A percentile compares a stretch with the other conserved stretches of the same genome.
These are phyloP conservation scores for Drosophila anomalata DNA, from an alignment of 2,888 invertebrate species.

Conservation along the genomic window DNA sequence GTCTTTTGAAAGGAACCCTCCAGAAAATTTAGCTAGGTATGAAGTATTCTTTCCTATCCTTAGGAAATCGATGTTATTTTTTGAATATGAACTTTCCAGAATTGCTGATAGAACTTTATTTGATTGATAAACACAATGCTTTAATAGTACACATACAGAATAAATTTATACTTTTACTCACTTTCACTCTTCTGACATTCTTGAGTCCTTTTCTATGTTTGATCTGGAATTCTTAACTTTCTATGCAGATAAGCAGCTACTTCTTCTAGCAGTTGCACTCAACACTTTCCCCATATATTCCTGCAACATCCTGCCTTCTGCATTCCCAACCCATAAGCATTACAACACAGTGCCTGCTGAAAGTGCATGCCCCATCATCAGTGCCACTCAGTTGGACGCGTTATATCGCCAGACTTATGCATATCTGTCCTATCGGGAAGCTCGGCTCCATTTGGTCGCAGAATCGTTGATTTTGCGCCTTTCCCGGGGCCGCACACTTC, in stretches of 20 bases:
- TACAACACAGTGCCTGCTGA: slow-evolving; percentile 21
- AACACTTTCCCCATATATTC: background rate
- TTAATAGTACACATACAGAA: too few relatives aligned
- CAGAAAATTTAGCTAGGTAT: too few relatives aligned
- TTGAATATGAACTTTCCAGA: too few relatives aligned
- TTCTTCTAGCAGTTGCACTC: background rate
- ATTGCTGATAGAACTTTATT: too few relatives aligned
- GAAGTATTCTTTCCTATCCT: too few relatives aligned
- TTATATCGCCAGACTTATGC: slow-evolving; percentile 11
- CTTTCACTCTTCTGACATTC: background rate
- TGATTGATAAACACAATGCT: too few relatives aligned
- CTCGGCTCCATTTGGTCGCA: slow-evolving; percentile 37
- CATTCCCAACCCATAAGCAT: background rate
- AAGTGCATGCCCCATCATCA: slow-evolving; percentile 22
- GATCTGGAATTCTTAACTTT: background rate
- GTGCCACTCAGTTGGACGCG: slow-evolving; percentile 34
- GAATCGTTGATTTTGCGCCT: slow-evolving; percentile 29
- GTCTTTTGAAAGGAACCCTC: too few relatives aligned
- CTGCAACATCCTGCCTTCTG: background rate
- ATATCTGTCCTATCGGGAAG: slow-evolving; percentile 22
- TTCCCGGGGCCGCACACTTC: slow-evolving; percentile 63
- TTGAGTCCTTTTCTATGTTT: background rate
- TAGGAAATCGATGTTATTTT: too few relatives aligned
- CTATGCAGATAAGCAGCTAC: background rate
- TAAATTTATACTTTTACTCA: too few relatives aligned